Conservation (phyloP, 1,140 invertebrate species). For the Physella acuta region DNA sequence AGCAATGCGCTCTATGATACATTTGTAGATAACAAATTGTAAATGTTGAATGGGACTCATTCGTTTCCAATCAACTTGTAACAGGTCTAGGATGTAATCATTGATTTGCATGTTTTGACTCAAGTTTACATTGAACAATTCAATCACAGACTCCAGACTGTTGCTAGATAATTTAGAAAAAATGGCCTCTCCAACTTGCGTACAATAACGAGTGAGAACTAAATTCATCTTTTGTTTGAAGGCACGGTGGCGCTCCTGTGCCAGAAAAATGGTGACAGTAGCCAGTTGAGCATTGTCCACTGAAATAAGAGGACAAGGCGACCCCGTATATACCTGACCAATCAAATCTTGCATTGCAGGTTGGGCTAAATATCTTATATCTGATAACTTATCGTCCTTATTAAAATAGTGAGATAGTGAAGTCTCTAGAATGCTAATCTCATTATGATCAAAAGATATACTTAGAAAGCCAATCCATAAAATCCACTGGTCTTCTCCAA, state of each 20-base stretch:
- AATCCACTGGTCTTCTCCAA: constrained; percentile 16
- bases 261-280: constrained; percentile 11
- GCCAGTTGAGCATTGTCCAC: constrained; percentile 14
- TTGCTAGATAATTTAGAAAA: not conserved
- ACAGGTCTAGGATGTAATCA: constrained; percentile 8
- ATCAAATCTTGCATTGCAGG: constrained; percentile 15
- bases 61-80: constrained; percentile 4
- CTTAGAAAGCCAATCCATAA: constrained; percentile 21
- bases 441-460: constrained; percentile 20
- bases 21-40: constrained; percentile 5
- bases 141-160: not conserved
- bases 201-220: not conserved
- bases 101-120: constrained; percentile 15
- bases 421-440: constrained; percentile 8
- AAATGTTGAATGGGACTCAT: constrained; percentile 1
- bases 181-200: not conserved
- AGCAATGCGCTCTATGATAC: constrained; percentile 16
- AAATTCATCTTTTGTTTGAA: constrained; percentile 16
- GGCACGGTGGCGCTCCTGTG: constrained; percentile 16
- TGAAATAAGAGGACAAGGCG: constrained; percentile 20
- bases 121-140: constrained; percentile 1
- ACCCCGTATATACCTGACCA: constrained; percentile 12
- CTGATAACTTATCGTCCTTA: constrained; percentile 10
- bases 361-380: constrained; percentile 14
- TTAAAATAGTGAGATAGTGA: constrained; percentile 7